Conservation (phyloP, 2,113 vertebrate species). For the Pontoporia blainvillei region DNA sequence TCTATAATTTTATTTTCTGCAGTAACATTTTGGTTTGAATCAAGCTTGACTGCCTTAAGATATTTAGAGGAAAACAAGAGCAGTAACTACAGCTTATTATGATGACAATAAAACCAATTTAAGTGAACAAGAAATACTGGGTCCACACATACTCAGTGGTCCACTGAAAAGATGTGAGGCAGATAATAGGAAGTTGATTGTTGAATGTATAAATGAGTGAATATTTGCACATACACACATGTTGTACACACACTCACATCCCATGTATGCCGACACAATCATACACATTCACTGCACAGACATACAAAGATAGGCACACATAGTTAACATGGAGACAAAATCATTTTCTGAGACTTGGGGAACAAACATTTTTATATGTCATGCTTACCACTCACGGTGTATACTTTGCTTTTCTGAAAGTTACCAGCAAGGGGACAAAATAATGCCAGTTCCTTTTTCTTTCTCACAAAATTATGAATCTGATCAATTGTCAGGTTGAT, state of each 20-base stretch:
- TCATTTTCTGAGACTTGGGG: background rate
- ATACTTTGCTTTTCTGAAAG: background rate
- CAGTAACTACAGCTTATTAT: background rate
- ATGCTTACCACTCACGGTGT: background rate
- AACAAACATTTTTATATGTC: background rate
- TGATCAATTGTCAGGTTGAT: conserved; percentile 40
- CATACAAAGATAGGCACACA: background rate
- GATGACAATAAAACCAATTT: background rate
- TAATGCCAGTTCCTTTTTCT: conserved; percentile 45
- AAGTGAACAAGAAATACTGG: background rate
- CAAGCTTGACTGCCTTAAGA: background rate
- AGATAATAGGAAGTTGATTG: background rate
- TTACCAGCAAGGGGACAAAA: background rate
- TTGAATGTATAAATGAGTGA: background rate
- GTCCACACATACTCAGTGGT: background rate
- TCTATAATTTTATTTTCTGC: background rate
- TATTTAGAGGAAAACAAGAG: background rate
- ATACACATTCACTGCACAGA: background rate
- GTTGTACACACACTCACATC: background rate
- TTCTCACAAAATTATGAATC: background rate
- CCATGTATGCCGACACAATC: background rate
- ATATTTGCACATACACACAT: background rate
- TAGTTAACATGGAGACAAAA: background rate
- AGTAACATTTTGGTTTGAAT: conserved; percentile 12
- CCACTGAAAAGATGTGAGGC: background rate